Conservation (phyloP, 2,113 vertebrate genomes). For the Aix galericulata region DNA sequence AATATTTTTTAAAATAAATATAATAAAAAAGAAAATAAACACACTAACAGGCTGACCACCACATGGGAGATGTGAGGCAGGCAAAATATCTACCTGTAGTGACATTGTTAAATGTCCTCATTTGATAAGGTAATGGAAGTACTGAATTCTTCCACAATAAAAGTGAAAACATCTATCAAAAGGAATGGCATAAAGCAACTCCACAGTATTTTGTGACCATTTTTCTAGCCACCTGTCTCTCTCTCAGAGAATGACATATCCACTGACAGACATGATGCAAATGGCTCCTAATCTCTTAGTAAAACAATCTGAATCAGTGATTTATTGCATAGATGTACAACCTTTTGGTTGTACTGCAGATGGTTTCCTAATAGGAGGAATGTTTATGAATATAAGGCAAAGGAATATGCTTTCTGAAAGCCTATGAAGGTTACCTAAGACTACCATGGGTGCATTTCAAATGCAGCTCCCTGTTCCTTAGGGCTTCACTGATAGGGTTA, state of each 20-base stretch:
- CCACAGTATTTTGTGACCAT: background rate
- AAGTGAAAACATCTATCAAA: background rate
- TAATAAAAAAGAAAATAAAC: background rate
- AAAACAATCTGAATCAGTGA: background rate
- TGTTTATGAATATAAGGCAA: background rate
- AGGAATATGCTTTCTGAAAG: background rate
- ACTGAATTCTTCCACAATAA: background rate
- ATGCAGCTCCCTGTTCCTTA: background rate
- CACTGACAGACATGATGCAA: background rate
- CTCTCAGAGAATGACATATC: background rate
- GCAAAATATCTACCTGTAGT: background rate
- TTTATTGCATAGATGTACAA: background rate
- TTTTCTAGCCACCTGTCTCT: background rate
- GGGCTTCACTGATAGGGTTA: background rate
- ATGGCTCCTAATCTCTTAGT: background rate
- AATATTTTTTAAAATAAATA: background rate
- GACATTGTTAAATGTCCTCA: background rate
- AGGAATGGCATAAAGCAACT: background rate
- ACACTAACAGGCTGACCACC: background rate
- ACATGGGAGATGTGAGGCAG: background rate
- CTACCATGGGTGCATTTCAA: background rate
- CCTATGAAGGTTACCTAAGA: background rate
- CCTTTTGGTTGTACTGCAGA: background rate
- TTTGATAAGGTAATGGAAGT: background rate
- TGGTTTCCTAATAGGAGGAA: background rate